Percentiles rank a stretch among this genome's conserved stretches.
Evolutionary conservation across 2,888 invertebrate species (phyloP).

Genomic region (Pteria penguin): DNA sequence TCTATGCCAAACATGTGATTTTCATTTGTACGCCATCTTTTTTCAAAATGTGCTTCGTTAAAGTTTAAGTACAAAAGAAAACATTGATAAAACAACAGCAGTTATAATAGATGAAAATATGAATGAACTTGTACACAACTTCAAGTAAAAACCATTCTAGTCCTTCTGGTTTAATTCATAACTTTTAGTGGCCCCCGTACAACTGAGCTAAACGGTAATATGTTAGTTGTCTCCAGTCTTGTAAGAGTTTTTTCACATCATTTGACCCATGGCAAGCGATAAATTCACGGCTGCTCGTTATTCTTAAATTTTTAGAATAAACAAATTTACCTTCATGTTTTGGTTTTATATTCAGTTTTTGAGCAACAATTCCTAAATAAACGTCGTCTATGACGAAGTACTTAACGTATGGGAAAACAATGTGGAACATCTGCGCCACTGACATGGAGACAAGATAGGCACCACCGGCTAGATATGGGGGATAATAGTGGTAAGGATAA

Average conservation of each 20-base stretch:
- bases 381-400: slow-evolving; percentile 26
- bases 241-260: not conserved
- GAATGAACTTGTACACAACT: no score
- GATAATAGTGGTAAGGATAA: slow-evolving; percentile 60
- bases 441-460: slow-evolving; percentile 41
- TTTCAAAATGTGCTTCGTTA: no score
- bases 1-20: no score
- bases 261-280: slow-evolving; percentile 24
- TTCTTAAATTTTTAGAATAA: not conserved
- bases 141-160: no score
- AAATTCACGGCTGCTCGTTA: not conserved
- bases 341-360: slow-evolving; percentile 9
- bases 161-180: no score
- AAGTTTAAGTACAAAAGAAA: no score
- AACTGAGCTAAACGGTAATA: no score
- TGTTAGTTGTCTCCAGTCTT: no score
- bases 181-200: no score
- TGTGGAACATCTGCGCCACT: not conserved
- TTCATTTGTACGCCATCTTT: no score
- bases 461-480: slow-evolving; percentile 64
- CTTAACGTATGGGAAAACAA: slow-evolving; percentile 22
- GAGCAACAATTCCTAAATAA: slow-evolving; percentile 27
- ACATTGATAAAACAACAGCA: no score
- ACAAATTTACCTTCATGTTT: not conserved
- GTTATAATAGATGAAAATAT: no score